Evolutionary conservation across 92 coral and sea anemone genomes (phyloP).

Genomic region (Epizoanthus stellaris): DNA sequence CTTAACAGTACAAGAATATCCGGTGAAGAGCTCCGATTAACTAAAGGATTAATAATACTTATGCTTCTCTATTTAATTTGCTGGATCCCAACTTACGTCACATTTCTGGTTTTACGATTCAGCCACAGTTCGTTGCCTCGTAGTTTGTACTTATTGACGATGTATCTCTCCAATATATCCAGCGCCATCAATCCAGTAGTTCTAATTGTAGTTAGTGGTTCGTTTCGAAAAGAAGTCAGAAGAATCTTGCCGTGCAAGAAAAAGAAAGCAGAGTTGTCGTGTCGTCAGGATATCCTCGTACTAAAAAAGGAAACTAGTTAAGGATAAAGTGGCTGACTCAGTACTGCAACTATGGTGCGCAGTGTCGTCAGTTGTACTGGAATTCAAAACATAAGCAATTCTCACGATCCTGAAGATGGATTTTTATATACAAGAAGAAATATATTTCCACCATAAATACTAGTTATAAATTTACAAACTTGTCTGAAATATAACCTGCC

Average conservation of each 20-base stretch:
- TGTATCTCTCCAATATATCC: slow-evolving; percentile 3
- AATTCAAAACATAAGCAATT: too few relatives aligned
- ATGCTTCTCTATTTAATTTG: slow-evolving; percentile 9
- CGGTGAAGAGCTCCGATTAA: slow-evolving; percentile 10
- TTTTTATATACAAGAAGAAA: too few relatives aligned
- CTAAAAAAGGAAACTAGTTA: background rate
- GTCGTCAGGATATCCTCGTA: background rate
- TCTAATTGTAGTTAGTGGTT: background rate
- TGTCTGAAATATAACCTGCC: too few relatives aligned
- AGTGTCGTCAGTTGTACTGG: too few relatives aligned
- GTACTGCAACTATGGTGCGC: too few relatives aligned
- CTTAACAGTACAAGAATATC: slow-evolving; percentile 1
- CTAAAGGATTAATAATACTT: background rate
- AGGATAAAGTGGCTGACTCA: too few relatives aligned
- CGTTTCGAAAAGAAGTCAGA: slow-evolving; percentile 14
- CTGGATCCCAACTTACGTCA: slow-evolving; percentile 14
- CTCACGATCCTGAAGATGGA: too few relatives aligned
- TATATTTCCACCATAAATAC: too few relatives aligned
- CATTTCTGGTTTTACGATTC: slow-evolving; percentile 12
- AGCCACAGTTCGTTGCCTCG: background rate
- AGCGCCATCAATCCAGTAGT: slow-evolving; percentile 11
- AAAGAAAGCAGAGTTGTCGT: background rate
- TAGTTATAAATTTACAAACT: too few relatives aligned
- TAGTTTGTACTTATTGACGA: background rate
- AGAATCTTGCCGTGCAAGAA: background rate